Evolutionary conservation across 2,797 vertebrate species (phyloP).

Genomic region (Limnodromus scolopaceus): DNA sequence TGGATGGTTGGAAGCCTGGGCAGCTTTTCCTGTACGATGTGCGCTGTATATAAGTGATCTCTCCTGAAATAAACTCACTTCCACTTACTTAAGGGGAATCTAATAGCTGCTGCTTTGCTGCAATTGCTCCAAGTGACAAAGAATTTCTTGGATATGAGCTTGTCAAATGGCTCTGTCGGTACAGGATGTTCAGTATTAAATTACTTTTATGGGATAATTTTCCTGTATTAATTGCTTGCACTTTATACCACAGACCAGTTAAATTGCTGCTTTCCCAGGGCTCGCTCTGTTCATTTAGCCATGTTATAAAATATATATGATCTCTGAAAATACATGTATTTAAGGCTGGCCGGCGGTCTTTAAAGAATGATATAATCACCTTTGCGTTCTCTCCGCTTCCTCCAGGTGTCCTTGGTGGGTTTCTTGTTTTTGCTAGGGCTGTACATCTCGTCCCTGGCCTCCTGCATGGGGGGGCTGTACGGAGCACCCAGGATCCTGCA

Average conservation of each 20-base stretch:
- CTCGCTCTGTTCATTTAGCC: background rate
- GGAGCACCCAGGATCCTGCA: conserved; percentile 97
- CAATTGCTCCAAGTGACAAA: conserved; percentile 40
- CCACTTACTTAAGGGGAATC: conserved; percentile 60
- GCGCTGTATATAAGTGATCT: conserved; percentile 57
- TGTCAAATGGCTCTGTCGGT: conserved; percentile 33
- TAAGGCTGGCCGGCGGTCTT: background rate
- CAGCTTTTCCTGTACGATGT: conserved; percentile 62
- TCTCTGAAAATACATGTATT: background rate
- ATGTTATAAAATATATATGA: background rate
- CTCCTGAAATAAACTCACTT: conserved; percentile 70
- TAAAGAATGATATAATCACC: background rate
- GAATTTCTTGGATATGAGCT: conserved; percentile 53
- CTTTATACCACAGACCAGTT: background rate
- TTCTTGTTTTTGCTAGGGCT: conserved; percentile 96
- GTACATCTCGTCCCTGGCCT: conserved; percentile 97
- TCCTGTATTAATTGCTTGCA: conserved; percentile 55
- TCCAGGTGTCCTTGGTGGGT: conserved; percentile 96
- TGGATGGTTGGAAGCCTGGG: conserved; percentile 53
- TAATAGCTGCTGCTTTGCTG: conserved; percentile 43
- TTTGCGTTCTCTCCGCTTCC: conserved; percentile 53
- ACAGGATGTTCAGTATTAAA: conserved; percentile 67
- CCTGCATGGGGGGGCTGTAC: conserved; percentile 97
- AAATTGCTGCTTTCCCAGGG: conserved; percentile 1
- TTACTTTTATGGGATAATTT: conserved; percentile 58